These are phyloP conservation scores for Uria aalge DNA, from an alignment of 2,113 vertebrate genomes.

Conservation along the genomic window DNA sequence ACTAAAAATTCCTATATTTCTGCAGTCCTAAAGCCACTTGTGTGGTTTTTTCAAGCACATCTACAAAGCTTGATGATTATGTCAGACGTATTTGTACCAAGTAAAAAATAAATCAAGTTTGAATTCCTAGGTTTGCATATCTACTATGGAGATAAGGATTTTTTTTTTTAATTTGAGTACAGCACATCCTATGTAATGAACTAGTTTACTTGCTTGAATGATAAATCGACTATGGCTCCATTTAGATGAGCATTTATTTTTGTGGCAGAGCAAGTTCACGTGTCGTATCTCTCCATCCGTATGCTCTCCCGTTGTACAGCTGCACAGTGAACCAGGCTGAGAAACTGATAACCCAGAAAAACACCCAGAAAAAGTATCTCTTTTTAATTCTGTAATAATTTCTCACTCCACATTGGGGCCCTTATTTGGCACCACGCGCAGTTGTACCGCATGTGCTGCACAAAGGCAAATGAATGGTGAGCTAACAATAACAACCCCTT, in stretches of 20 bases:
- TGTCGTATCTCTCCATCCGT: neutral
- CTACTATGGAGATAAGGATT: neutral
- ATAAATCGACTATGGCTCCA: neutral
- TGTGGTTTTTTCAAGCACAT: neutral
- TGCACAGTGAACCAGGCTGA: neutral
- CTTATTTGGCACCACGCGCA: neutral
- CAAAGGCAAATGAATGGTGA: neutral
- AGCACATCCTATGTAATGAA: neutral
- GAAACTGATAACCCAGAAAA: constrained; percentile 3
- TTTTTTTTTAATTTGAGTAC: neutral
- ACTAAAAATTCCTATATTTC: neutral
- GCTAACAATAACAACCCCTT: neutral
- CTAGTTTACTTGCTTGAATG: constrained; percentile 12
- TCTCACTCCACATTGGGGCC: neutral
- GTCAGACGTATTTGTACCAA: neutral
- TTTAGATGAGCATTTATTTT: neutral
- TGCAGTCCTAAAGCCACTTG: neutral
- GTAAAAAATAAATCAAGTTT: neutral
- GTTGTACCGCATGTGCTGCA: neutral
- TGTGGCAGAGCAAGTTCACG: neutral
- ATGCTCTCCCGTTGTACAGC: neutral
- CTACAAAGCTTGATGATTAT: neutral
- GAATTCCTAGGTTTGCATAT: neutral
- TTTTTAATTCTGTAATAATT: neutral
- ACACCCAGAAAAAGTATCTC: neutral